A percentile compares a stretch with the other conserved stretches of the same genome.
phyloP scores from a whole-genome alignment of 2,888 invertebrate genomes.

The Zhuqinia jingwanae region DNA sequence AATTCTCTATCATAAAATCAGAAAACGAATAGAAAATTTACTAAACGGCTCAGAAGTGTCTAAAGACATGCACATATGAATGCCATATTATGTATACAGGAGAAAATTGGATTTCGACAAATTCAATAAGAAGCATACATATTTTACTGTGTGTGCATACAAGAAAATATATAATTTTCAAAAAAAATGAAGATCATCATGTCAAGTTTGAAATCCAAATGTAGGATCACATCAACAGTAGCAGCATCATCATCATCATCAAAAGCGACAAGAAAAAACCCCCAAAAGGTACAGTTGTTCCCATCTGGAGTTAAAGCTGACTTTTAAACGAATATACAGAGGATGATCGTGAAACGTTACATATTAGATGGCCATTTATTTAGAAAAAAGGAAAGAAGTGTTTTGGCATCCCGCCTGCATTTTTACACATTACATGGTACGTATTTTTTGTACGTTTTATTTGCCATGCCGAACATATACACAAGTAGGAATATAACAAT shows the following conservation, averaged over 20 bases:
- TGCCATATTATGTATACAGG: neutral
- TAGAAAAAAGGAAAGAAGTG: constrained; percentile 52
- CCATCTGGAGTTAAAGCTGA: constrained; percentile 68
- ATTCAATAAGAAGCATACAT: constrained; percentile 30
- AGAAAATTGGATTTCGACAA: constrained; percentile 20
- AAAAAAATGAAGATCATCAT: constrained; percentile 30
- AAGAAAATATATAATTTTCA: neutral
- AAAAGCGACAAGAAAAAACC: constrained; percentile 8
- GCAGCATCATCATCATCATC: neutral
- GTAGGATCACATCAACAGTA: neutral
- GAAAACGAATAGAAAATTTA: neutral
- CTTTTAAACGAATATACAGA: constrained; percentile 59
- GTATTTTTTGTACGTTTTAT: neutral
- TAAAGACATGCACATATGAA: neutral
- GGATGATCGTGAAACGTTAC: constrained; percentile 32
- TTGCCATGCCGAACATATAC: neutral
- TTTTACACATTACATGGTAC: constrained; percentile 40
- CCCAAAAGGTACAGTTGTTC: constrained; percentile 67
- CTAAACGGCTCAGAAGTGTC: neutral
- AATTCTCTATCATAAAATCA: neutral
- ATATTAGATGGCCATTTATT: constrained; percentile 68
- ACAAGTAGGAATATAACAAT: constrained; percentile 15
- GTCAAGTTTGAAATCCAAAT: constrained; percentile 39
- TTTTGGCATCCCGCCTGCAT: constrained; percentile 73
- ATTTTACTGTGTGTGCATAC: neutral